Evolutionary conservation across 2,888 invertebrate genomes (phyloP), one percentile per base, ranked within the genome.

Genomic region (Peribatodes rhomboidaria): DNA sequence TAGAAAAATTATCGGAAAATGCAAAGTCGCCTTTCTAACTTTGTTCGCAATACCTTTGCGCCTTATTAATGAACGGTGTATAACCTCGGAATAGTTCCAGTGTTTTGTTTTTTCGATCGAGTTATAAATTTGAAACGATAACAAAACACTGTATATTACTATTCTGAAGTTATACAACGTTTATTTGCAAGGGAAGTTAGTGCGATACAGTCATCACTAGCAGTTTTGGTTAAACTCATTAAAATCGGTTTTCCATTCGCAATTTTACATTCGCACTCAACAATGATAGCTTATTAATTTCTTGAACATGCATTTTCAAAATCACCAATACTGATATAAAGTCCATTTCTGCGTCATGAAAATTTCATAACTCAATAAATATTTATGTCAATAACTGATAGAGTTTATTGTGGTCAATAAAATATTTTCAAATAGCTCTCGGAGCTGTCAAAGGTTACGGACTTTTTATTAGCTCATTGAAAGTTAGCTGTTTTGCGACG

Each of bases 361-460:
- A 58, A 42, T 56, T 64, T 60, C 59, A 53, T 47, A 59, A 50
- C 33, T 46, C 49, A 57, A 62, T 64, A 67, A 65, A 67, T 67
- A 58, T 67, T 60, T 60, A 65, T 42, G 53, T 41, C 53, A n/a
- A 59, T 61, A 65, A 63, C 57, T 61, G 61, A 62, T 69, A 69
- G 55, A 69, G 55, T 69, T 66, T 53, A 69, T 59, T 50, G 57
- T 66, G 46, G 57, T 57, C 66, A 61, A 56, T 69, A 64, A 64
- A 64, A 64, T 59, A 61, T 66, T 64, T 64, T 54, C 61, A 50
- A 64, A 67, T 59, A 52, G 56, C 66, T 33, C 41, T 64, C 55
- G n/a, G 46, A 57, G 64, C 66, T 67, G 64, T 65, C 67, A 65
- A 65, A 54, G 39, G 64, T 61, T 65, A 67, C 57, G 65, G 46